Evolutionary conservation across 2,888 invertebrate genomes (phyloP).

Genomic region (Cephus runcator): DNA sequence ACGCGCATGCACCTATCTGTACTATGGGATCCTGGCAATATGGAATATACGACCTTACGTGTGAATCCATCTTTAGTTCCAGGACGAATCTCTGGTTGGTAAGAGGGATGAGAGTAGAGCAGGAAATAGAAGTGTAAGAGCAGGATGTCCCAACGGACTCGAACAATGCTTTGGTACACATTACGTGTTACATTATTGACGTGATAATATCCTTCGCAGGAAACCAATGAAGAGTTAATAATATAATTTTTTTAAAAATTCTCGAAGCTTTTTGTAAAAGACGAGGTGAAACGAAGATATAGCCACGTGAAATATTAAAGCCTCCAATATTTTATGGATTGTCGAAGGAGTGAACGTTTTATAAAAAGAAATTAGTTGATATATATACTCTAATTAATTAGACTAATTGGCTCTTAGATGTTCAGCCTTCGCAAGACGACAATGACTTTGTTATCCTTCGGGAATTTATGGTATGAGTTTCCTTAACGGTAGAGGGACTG

Average conservation of each 20-base stretch:
- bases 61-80: not conserved
- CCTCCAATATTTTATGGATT: not conserved
- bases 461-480: not conserved
- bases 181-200: not conserved
- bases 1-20: conserved; percentile 29
- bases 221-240: not conserved
- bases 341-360: not conserved
- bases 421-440: not conserved
- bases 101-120: not conserved
- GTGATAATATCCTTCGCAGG: not conserved
- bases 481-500: not conserved
- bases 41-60: not conserved
- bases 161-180: not conserved
- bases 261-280: not conserved
- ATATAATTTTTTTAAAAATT: not conserved
- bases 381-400: not conserved
- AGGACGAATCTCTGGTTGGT: not conserved
- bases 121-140: not conserved
- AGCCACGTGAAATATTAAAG: not conserved
- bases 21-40: not conserved
- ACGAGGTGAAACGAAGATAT: not conserved
- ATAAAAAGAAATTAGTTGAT: not conserved
- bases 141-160: not conserved
- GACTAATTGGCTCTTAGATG: not conserved
- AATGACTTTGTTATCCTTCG: not conserved